These are phyloP conservation scores for Neostethus bicornis DNA, from an alignment of 2,797 vertebrate species.

Conservation along the genomic window DNA sequence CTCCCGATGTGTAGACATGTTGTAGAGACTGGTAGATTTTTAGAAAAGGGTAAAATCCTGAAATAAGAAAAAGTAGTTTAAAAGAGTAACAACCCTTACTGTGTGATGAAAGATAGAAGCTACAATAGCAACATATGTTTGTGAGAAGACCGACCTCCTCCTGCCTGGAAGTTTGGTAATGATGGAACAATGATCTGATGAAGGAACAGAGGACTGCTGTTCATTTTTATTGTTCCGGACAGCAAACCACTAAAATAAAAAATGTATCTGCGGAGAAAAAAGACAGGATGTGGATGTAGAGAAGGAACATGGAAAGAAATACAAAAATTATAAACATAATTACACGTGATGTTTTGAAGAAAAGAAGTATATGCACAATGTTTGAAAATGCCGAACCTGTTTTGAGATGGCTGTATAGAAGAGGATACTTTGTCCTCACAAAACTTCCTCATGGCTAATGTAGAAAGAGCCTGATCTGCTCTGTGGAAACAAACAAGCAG, in stretches of 20 bases:
- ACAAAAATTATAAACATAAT: background rate
- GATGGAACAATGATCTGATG: constrained; percentile 86
- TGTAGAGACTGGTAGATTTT: constrained; percentile 95
- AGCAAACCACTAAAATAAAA: constrained; percentile 90
- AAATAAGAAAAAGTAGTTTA: constrained; percentile 20
- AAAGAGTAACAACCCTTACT: background rate
- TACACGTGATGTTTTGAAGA: background rate
- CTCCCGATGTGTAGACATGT: constrained; percentile 88
- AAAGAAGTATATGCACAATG: background rate
- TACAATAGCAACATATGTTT: constrained; percentile 1
- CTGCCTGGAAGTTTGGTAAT: constrained; percentile 83
- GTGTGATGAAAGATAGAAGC: background rate
- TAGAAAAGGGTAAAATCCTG: constrained; percentile 90
- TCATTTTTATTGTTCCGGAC: constrained; percentile 90
- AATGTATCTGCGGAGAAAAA: constrained; percentile 81
- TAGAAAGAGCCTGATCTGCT: constrained; percentile 90
- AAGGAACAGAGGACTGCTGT: constrained; percentile 89
- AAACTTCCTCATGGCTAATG: constrained; percentile 92
- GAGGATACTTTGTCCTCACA: constrained; percentile 90
- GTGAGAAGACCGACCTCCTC: constrained; percentile 76
- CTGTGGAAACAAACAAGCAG: constrained; percentile 65
- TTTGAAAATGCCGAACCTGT: constrained; percentile 75
- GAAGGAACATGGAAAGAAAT: background rate
- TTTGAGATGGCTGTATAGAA: constrained; percentile 88
- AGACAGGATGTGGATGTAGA: constrained; percentile 5